phyloP scores from a whole-genome alignment of 2,113 vertebrate species.

The Psephotus haematonotus region DNA sequence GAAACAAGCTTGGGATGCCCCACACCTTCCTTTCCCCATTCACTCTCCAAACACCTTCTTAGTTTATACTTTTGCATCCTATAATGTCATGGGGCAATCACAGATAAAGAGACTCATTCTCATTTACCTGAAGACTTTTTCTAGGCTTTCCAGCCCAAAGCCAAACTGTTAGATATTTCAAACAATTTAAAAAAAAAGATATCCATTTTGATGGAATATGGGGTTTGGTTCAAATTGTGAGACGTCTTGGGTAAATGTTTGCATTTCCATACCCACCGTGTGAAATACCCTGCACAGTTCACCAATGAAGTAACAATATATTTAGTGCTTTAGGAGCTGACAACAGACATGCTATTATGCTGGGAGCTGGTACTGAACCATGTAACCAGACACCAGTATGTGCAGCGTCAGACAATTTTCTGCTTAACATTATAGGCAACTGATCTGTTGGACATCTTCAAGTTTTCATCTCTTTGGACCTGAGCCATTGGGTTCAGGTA shows the following conservation, averaged over 20 bases:
- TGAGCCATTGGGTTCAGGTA: slow-evolving; percentile 73
- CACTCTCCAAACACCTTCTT: neutral
- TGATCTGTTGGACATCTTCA: slow-evolving; percentile 69
- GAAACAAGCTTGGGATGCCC: neutral
- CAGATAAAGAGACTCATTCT: neutral
- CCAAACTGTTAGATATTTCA: neutral
- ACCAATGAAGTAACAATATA: slow-evolving; percentile 21
- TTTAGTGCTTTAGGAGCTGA: slow-evolving; percentile 41
- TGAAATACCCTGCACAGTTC: slow-evolving; percentile 9
- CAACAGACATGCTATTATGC: slow-evolving; percentile 18
- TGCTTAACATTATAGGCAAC: slow-evolving; percentile 33
- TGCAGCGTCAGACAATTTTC: slow-evolving; percentile 23
- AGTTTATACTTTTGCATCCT: neutral
- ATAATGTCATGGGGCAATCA: neutral
- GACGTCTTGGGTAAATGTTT: neutral
- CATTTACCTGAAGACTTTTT: neutral
- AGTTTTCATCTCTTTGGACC: slow-evolving; percentile 75
- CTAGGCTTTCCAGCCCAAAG: neutral
- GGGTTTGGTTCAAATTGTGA: slow-evolving; percentile 17
- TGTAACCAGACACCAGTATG: slow-evolving; percentile 20
- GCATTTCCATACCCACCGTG: neutral
- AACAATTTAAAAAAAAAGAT: neutral
- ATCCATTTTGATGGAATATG: neutral
- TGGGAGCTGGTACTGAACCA: slow-evolving; percentile 1
- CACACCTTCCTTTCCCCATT: neutral